Evolutionary conservation across 92 coral and sea anemone genomes (phyloP).

Genomic region (Actinostola sp.): DNA sequence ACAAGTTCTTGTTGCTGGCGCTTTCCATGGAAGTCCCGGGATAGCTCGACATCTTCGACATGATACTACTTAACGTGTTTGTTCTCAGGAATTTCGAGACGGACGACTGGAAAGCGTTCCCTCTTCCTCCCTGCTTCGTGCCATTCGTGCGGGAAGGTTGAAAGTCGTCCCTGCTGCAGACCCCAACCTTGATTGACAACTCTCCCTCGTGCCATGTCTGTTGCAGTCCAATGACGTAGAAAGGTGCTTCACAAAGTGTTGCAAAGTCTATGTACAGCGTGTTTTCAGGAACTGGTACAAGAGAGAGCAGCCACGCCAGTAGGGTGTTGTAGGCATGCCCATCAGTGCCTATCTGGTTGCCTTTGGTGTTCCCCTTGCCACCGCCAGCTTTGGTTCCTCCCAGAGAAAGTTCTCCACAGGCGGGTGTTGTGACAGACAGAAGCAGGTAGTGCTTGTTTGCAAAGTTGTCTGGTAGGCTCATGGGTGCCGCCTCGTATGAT

Average conservation of each 20-base stretch:
- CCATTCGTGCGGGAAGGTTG: slow-evolving; percentile 39
- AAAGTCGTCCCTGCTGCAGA: slow-evolving; percentile 55
- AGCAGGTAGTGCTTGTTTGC: slow-evolving; percentile 56
- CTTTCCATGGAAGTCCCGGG: slow-evolving; percentile 34
- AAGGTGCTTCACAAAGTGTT: slow-evolving; percentile 68
- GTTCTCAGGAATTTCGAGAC: slow-evolving; percentile 90
- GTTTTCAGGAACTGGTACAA: slow-evolving; percentile 56
- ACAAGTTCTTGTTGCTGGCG: slow-evolving; percentile 64
- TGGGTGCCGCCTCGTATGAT: slow-evolving; percentile 69
- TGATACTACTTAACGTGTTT: slow-evolving; percentile 72
- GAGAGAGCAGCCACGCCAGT: slow-evolving; percentile 83
- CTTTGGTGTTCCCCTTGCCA: slow-evolving; percentile 17
- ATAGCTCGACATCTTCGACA: slow-evolving; percentile 60
- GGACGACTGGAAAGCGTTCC: slow-evolving; percentile 64
- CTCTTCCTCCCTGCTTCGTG: slow-evolving; percentile 37
- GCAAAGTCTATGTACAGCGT: slow-evolving; percentile 51
- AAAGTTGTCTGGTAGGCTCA: slow-evolving; percentile 57
- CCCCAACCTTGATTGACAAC: slow-evolving; percentile 75
- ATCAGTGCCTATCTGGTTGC: slow-evolving; percentile 44
- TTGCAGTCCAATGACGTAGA: slow-evolving; percentile 84
- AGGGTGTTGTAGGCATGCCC: slow-evolving; percentile 64
- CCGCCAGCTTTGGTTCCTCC: slow-evolving; percentile 28
- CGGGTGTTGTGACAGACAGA: slow-evolving; percentile 62
- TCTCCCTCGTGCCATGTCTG: slow-evolving; percentile 94
- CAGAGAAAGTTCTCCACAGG: slow-evolving; percentile 75